Evolutionary conservation across 2,888 invertebrate species (phyloP), one percentile per base, ranked within the genome.

Genomic region (Drosophila barbarae): DNA sequence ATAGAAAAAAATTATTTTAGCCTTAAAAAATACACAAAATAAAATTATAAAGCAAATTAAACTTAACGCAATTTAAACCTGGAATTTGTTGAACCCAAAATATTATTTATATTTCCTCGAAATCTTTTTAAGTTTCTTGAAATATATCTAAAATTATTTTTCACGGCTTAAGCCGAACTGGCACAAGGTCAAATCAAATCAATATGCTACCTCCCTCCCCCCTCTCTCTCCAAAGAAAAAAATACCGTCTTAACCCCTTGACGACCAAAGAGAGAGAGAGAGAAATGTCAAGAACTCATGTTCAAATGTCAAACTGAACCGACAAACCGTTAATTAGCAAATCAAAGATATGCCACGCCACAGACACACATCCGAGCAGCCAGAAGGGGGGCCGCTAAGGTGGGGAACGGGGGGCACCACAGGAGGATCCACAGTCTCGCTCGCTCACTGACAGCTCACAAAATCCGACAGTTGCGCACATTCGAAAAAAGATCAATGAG

Each of bases 291-390:
- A 84, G 83, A 86, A 77, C 80, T 81, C 85, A 86, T 87, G 86
- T 87, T 86, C 76, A 85, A 77, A 73, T 86, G 87, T 87, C 87
- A 87, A 86, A 86, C 85, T 72, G 72, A 79, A 85, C 85, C 81
- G 84, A 81, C 85, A 87, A 87, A 87, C 88, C 87, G 87, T 85
- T 88, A 87, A 88, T 88, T 88, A 87, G 85, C 76, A 83, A 84
- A 86, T 86, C 79, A 79, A 79, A 83, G 79, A 80, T 77, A 79
- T 82, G 78, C 80, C 83, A 79, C 63, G 80, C 72, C 74, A 69
- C 59, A 71, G 71, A 53, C 66, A 58, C 65, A 50, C 30, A 65
- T 60, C 41, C 26, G 13, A 30, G 28, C 58, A 50, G 32, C 36
- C 38, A 12, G 21, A n/a, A 41, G 35, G 18, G 30, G 15, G 1